These are phyloP conservation scores for Suncus etruscus DNA, from an alignment of 2,113 vertebrate genomes.

Conservation along the genomic window DNA sequence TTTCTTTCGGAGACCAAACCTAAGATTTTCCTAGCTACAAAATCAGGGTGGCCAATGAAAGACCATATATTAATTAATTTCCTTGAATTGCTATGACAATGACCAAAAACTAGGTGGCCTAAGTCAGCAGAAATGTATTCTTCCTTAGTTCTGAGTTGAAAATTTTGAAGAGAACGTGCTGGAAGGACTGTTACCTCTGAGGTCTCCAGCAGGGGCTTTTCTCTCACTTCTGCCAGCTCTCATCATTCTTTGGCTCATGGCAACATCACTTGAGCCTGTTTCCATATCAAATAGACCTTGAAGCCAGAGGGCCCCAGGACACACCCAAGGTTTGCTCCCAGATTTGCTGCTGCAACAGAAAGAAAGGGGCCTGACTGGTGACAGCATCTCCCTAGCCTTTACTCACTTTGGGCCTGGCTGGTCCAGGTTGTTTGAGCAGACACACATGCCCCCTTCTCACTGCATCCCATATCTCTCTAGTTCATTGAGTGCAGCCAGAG, in stretches of 20 bases:
- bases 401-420: background rate
- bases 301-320: background rate
- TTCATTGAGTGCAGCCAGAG: background rate
- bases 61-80: background rate
- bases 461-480: background rate
- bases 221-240: background rate
- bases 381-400: background rate
- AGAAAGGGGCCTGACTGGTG: background rate
- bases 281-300: background rate
- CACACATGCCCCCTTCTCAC: accelerated
- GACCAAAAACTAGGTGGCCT: background rate
- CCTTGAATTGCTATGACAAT: background rate
- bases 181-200: background rate
- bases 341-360: background rate
- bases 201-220: background rate
- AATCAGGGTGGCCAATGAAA: background rate
- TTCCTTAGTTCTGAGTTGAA: background rate
- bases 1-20: background rate
- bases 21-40: background rate
- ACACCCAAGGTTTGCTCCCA: background rate
- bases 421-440: background rate
- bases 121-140: background rate
- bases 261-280: too few relatives aligned
- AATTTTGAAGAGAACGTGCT: background rate
- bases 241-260: background rate